Conservation (phyloP, 2,888 invertebrate genomes). For the Galerucella nymphaeae region DNA sequence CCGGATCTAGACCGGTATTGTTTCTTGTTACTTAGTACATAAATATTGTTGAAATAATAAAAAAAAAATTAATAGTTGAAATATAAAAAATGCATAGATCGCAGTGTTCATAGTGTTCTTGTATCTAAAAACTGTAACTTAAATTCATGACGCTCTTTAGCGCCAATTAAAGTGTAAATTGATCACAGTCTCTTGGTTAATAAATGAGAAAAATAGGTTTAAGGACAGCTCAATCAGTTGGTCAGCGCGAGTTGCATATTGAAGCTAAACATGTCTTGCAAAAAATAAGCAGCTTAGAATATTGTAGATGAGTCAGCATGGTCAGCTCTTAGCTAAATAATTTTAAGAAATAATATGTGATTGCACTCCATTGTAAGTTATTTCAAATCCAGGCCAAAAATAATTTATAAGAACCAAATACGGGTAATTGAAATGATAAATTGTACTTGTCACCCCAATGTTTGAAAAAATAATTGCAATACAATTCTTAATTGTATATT, state of each 20-base stretch:
- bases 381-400: slow-evolving; percentile 42
- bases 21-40: slow-evolving; percentile 41
- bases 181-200: slow-evolving; percentile 17
- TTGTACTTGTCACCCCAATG: slow-evolving; percentile 27
- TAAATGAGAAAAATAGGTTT: neutral
- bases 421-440: slow-evolving; percentile 35
- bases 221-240: neutral
- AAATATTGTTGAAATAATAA: slow-evolving; percentile 41
- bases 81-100: slow-evolving; percentile 36
- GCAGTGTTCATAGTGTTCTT: slow-evolving; percentile 40
- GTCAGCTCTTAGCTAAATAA: slow-evolving; percentile 31
- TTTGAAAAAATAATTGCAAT: slow-evolving; percentile 28
- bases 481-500: slow-evolving; percentile 35
- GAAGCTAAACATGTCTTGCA: neutral
- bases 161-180: slow-evolving; percentile 22
- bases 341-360: slow-evolving; percentile 37
- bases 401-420: slow-evolving; percentile 40
- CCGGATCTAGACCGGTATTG: slow-evolving; percentile 31
- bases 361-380: slow-evolving; percentile 39
- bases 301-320: neutral
- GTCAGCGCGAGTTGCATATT: neutral
- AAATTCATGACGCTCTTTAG: slow-evolving; percentile 25
- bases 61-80: slow-evolving; percentile 37
- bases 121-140: slow-evolving; percentile 35
- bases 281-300: neutral